Evolutionary conservation across 2,797 vertebrate genomes (phyloP).

Genomic region (Bufotes viridis): DNA sequence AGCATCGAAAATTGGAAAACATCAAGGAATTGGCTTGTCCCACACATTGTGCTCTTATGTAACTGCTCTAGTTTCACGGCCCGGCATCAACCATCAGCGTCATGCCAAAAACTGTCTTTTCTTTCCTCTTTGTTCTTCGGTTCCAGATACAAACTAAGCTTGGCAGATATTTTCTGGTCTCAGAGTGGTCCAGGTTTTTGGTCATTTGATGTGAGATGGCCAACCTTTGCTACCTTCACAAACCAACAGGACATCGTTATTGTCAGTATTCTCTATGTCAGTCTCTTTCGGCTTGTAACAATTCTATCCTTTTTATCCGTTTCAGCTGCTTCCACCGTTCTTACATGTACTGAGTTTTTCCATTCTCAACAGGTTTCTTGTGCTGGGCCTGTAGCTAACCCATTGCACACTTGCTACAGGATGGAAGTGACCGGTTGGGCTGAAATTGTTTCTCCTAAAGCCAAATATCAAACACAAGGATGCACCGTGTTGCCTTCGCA

Average conservation of each 20-base stretch:
- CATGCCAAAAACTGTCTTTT: neutral
- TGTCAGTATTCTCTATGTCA: neutral
- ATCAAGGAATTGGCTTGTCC: neutral
- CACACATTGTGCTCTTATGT: conserved; percentile 32
- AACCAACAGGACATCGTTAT: neutral
- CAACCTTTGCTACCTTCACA: neutral
- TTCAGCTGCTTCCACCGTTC: neutral
- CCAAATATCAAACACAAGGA: neutral
- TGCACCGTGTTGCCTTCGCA: neutral
- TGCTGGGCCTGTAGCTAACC: neutral
- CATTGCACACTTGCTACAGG: neutral
- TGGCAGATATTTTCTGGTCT: neutral
- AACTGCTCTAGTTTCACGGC: neutral
- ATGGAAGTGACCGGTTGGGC: conserved; percentile 1
- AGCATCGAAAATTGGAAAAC: neutral
- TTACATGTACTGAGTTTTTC: neutral
- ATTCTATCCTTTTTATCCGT: neutral
- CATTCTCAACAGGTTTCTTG: neutral
- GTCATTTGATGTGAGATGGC: neutral
- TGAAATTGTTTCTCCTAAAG: neutral
- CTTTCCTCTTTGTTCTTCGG: conserved; percentile 2
- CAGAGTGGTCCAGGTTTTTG: neutral
- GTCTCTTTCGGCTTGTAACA: neutral
- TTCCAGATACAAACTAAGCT: neutral
- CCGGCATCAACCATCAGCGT: neutral